phyloP scores from a whole-genome alignment of 2,113 vertebrate genomes.

The Carassius carassius region DNA sequence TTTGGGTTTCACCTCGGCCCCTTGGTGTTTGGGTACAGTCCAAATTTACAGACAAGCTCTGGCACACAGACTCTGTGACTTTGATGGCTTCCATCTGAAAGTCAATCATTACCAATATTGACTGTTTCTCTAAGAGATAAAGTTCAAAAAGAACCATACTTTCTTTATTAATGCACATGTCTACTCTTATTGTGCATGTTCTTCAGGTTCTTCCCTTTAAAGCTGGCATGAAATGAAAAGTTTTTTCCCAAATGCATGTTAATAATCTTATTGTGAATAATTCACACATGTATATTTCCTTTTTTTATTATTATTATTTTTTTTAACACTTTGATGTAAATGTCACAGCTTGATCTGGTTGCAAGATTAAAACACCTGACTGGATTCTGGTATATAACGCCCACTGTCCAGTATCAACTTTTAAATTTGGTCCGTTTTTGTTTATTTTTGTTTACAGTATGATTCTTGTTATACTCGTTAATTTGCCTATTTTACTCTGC shows the following conservation, averaged over 20 bases:
- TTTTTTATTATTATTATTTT: too few species aligned
- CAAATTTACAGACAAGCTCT: conserved; percentile 30
- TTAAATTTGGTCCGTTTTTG: background rate
- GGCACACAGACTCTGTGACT: conserved; percentile 26
- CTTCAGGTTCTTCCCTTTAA: background rate
- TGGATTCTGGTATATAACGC: background rate
- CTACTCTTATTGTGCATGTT: background rate
- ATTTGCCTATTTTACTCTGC: background rate
- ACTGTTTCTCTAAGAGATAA: background rate
- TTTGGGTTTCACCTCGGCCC: background rate
- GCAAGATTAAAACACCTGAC: background rate
- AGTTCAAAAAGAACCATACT: background rate
- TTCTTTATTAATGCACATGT: background rate
- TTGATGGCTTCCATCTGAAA: conserved; percentile 33
- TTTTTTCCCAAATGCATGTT: background rate
- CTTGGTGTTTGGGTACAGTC: conserved; percentile 13
- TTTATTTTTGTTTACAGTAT: background rate
- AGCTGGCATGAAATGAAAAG: background rate
- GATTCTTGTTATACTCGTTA: background rate
- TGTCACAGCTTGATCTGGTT: background rate
- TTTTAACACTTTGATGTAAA: background rate
- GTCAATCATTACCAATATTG: conserved; percentile 18
- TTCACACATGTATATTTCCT: too few species aligned
- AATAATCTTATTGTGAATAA: background rate
- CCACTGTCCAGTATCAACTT: background rate